phyloP scores from a whole-genome alignment of 2,113 vertebrate genomes.

The Nerophis ophidion region DNA sequence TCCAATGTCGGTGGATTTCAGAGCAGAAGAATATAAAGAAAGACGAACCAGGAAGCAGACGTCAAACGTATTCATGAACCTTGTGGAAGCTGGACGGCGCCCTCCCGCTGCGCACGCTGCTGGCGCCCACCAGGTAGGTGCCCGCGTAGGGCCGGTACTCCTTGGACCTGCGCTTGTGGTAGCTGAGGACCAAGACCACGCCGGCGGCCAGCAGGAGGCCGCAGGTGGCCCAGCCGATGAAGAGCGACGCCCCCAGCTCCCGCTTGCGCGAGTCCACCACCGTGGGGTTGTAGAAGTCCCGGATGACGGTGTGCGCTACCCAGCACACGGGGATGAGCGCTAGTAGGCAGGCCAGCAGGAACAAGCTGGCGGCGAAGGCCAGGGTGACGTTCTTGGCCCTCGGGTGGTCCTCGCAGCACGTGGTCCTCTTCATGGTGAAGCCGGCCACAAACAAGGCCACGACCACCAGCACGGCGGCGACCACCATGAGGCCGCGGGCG shows the following conservation, averaged over 20 bases:
- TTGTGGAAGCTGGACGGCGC: slow-evolving; percentile 21
- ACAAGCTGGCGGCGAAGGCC: slow-evolving; percentile 59
- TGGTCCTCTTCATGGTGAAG: slow-evolving; percentile 60
- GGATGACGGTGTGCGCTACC: slow-evolving; percentile 65
- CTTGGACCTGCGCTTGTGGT: slow-evolving; percentile 37
- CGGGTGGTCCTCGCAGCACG: slow-evolving; percentile 36
- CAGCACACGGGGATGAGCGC: slow-evolving; percentile 69
- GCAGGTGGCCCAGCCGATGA: slow-evolving; percentile 68
- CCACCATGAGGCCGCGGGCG: slow-evolving; percentile 78
- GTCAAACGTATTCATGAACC: slow-evolving; percentile 49
- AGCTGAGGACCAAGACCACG: slow-evolving; percentile 56
- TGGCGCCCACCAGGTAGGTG: neutral
- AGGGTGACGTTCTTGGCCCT: slow-evolving; percentile 57
- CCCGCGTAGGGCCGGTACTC: slow-evolving; percentile 20
- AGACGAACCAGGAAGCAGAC: too few species aligned
- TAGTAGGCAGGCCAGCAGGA: slow-evolving; percentile 57
- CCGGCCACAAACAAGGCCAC: slow-evolving; percentile 55
- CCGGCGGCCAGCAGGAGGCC: slow-evolving; percentile 59
- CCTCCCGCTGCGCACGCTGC: slow-evolving; percentile 9
- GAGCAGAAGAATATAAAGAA: too few species aligned
- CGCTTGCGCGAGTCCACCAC: slow-evolving; percentile 55
- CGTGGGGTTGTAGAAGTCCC: slow-evolving; percentile 62
- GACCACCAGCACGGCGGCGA: slow-evolving; percentile 67
- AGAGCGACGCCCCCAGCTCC: slow-evolving; percentile 70
- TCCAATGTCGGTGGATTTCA: too few species aligned